Percentiles rank a stretch among this genome's conserved stretches.
Conservation (phyloP, 2,797 vertebrate species). For the Periophthalmus magnuspinnatus region DNA sequence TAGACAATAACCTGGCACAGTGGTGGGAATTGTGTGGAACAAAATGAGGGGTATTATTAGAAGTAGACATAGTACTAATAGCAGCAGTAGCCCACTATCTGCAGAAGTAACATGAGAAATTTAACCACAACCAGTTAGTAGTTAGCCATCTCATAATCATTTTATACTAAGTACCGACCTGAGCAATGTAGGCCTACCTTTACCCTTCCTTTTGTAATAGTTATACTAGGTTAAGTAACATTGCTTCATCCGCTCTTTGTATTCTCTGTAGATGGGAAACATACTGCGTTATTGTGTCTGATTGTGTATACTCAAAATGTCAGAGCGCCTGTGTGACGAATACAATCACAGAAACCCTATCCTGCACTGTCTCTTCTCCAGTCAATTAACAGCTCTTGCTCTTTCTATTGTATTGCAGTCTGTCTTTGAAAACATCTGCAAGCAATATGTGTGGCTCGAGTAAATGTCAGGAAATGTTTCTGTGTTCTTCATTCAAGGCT, state of each 20-base stretch:
- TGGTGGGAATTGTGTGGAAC: too few relatives aligned
- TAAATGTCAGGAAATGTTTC: constrained; percentile 60
- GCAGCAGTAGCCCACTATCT: not conserved
- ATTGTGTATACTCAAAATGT: constrained; percentile 38
- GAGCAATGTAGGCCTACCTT: not conserved
- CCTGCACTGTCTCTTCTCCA: constrained; percentile 19
- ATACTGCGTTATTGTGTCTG: constrained; percentile 38
- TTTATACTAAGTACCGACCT: too few relatives aligned
- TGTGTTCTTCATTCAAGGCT: constrained; percentile 47
- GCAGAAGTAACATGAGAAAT: not conserved
- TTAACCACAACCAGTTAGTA: too few relatives aligned
- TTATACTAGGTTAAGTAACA: not conserved
- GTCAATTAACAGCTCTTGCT: constrained; percentile 64
- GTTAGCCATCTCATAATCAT: too few relatives aligned
- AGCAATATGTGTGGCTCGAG: constrained; percentile 57
- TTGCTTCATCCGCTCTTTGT: not conserved
- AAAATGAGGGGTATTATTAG: too few relatives aligned
- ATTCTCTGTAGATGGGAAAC: constrained; percentile 60
- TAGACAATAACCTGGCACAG: too few relatives aligned
- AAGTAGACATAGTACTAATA: too few relatives aligned
- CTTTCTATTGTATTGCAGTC: constrained; percentile 32
- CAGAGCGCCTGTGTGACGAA: constrained; percentile 41
- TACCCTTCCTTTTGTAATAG: too few relatives aligned
- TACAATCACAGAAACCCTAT: constrained; percentile 31
- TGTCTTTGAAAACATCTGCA: constrained; percentile 67